Evolutionary conservation across 23 tunicate genomes (phyloP), one percentile per base, ranked within the genome.

Genomic region (Botrylloides violaceus): DNA sequence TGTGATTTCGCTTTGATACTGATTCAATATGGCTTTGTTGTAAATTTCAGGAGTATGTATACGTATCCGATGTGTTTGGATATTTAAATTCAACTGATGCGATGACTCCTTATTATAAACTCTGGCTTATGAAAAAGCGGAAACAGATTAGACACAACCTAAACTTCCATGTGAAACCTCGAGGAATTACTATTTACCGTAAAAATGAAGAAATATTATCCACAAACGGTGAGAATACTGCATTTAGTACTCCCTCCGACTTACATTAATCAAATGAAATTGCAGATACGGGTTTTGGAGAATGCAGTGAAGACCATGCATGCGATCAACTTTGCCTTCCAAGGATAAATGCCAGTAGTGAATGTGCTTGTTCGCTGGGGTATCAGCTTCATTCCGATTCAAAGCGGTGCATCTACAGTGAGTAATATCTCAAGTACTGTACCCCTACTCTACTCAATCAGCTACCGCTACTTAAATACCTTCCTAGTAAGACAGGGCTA

Each of bases 281-380:
- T n/a, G n/a, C n/a, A n/a, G n/a, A n/a, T n/a, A n/a, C n/a, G n/a
- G n/a, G n/a, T n/a, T n/a, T n/a, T n/a, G 53, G 53, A 15, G 53
- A 9, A 43, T 43, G 53, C 58, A 35, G 64, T 3, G 53, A 62
- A 20, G 22, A 38, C 12, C 15, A 7, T 15, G 83, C 25, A 3
- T 87, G 96, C 47, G 79, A 61, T 3, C 96, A 87, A 27, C 76
- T 87, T 43, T 87, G 96, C 58, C 64, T 87, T 2, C 96, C 96
- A 4, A 65, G 96, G 72, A 32, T 71, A 36, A 76, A 77, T 74
- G 63, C 79, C 9, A 64, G 65, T 2, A 70, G 86, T 12, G 75
- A 63, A 58, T 87, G 96, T 66, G 79, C 65, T 18, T 87, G 96
- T 49, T 87, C 96, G 0, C 24, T 87, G 34, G 96, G 96, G 1